Base-by-base conservation (phyloP, 2,113 vertebrate species). In the Notothenia coriiceps region DNA sequence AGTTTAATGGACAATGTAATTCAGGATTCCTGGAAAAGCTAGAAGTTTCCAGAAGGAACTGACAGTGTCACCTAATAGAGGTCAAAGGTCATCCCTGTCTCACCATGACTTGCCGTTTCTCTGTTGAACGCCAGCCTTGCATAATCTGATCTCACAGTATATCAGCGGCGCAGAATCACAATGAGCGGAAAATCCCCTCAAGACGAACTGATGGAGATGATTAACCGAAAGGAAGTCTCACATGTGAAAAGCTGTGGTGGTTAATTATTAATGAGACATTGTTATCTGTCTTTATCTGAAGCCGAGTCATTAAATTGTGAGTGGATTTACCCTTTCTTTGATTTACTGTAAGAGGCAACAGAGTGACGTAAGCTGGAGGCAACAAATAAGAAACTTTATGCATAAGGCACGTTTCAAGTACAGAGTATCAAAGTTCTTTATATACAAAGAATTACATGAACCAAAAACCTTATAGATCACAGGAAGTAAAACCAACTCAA, bases 61-160 rank as follows among this genome's bases (percentile, higher is more conserved):
- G 50, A 29, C 9, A 5, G 25, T 35, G 14, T 55, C 44, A 52
- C 74, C 55, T 74, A 4, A 2, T 25, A 72, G 13, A 54, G 25
- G 57, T 89, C 25, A 44, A 29, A 66, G 55, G 43, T 77, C 77
- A 54, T 29, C 17, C 9, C 29, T 56, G 59, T 80, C 29, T 83
- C 82, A 83, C 66, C 2, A 20, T 90, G 89, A 89, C 88, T 90
- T 84, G 78, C 71, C 52, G 2, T 91, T 90, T 77, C 18, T 68
- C 2, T 11, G 17, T 25, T 71, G 4, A 77, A 82, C 51, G 43
- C 33, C 25, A 11, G 0, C 2, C 4, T 88, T 51, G 51, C 1
- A 11, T 29, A 84, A 91, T 59, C 47, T n/a, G 2, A 49, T 64
- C 20, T 47, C 14, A 10, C 59, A 61, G 44, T 8, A n/a, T 54